Evolutionary conservation across 2,113 vertebrate species (phyloP).

Genomic region (Mesitornis unicolor): DNA sequence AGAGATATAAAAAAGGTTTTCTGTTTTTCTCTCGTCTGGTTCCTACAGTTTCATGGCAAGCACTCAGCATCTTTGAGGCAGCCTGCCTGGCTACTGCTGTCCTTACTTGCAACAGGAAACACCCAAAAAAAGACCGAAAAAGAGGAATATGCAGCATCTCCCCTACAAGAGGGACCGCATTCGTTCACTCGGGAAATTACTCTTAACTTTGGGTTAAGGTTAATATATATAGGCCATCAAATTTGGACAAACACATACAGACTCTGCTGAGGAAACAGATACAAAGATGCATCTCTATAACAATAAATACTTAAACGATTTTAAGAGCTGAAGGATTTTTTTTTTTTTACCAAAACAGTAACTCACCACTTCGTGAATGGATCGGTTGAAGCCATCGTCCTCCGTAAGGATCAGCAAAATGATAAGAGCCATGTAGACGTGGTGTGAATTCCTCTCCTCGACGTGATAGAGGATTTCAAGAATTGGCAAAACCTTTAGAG

Average conservation of each 20-base stretch:
- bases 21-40: background rate
- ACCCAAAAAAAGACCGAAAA: background rate
- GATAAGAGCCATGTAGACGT: conserved; percentile 98
- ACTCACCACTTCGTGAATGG: conserved; percentile 97
- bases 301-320: background rate
- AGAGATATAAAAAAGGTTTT: background rate
- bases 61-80: background rate
- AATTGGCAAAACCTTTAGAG: conserved; percentile 89
- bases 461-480: conserved; percentile 96
- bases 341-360: background rate
- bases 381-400: conserved; percentile 95
- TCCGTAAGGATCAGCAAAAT: conserved; percentile 96
- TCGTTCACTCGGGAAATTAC: background rate
- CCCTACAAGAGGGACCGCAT: accelerated
- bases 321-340: background rate
- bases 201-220: background rate
- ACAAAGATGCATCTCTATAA: background rate
- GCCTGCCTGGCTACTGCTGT: background rate
- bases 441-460: conserved; percentile 96
- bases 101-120: background rate
- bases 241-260: background rate
- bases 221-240: background rate
- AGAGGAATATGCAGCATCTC: background rate
- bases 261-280: background rate
- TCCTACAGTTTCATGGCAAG: background rate